Conservation (phyloP, 2,888 invertebrate genomes). For the Drosophila basisetae region DNA sequence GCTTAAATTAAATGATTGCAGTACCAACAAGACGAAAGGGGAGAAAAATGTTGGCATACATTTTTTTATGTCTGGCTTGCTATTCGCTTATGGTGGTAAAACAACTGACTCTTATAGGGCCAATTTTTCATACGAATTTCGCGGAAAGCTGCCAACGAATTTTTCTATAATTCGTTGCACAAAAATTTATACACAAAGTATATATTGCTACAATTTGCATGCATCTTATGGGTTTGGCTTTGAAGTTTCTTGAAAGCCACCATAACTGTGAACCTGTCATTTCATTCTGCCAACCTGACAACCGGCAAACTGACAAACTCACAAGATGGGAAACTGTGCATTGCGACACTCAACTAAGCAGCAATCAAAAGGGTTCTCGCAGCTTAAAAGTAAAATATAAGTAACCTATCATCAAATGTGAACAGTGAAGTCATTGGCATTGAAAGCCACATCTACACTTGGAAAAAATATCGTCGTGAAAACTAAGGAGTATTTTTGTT, state of each 20-base stretch:
- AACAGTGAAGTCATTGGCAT: conserved; percentile 28
- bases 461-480: too few species aligned
- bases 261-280: not conserved
- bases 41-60: conserved; percentile 8
- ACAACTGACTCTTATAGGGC: not conserved
- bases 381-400: conserved; percentile 4
- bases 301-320: too few species aligned
- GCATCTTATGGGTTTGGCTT: not conserved
- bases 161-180: not conserved
- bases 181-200: not conserved
- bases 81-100: not conserved
- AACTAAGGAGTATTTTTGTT: too few species aligned
- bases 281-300: not conserved
- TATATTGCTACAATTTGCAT: not conserved
- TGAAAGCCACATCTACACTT: conserved; percentile 15
- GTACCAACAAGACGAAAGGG: conserved; percentile 39
- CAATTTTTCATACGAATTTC: not conserved
- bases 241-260: not conserved
- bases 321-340: not conserved
- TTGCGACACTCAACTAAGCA: not conserved
- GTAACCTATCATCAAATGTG: not conserved
- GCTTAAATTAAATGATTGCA: conserved; percentile 80
- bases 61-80: not conserved
- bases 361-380: not conserved
- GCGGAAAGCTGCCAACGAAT: not conserved